These are phyloP conservation scores for Pangasius djambal DNA, from an alignment of 2,797 vertebrate species.

Conservation along the genomic window DNA sequence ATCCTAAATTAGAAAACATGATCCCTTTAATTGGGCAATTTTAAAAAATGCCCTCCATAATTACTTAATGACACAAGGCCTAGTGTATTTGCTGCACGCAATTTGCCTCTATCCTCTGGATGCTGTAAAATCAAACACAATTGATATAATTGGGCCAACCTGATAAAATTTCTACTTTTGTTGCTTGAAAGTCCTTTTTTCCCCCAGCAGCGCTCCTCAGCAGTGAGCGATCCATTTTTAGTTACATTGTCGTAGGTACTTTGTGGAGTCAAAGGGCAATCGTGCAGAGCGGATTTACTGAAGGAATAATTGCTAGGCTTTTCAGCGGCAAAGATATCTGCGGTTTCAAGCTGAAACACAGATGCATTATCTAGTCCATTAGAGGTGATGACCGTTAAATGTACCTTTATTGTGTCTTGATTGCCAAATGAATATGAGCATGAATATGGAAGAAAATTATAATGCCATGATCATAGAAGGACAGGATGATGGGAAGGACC, in stretches of 20 bases:
- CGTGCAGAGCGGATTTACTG: not conserved
- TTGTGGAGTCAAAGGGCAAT: conserved; percentile 7
- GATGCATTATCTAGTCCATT: conserved; percentile 64
- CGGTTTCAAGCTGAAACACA: conserved; percentile 53
- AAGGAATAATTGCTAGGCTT: conserved; percentile 35
- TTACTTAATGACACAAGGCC: conserved; percentile 63
- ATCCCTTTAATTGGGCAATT: conserved; percentile 67
- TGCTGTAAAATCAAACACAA: conserved; percentile 32
- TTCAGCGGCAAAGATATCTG: conserved; percentile 8
- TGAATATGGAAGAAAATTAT: conserved; percentile 58
- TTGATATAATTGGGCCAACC: conserved; percentile 40
- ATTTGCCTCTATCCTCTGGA: conserved; percentile 46
- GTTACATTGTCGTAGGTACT: conserved; percentile 11
- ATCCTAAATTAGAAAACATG: conserved; percentile 67
- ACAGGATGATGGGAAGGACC: not conserved
- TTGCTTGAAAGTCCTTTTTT: not conserved
- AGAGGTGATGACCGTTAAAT: conserved; percentile 58
- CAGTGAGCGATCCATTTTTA: conserved; percentile 1
- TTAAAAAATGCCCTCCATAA: conserved; percentile 59
- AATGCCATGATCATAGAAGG: conserved; percentile 56
- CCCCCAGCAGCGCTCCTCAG: not conserved
- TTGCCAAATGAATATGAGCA: conserved; percentile 24
- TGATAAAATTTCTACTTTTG: conserved; percentile 45
- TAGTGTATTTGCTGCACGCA: conserved; percentile 48
- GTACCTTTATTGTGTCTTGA: conserved; percentile 51